Evolutionary conservation across 2,888 invertebrate genomes (phyloP).

Genomic region (Therioaphis trifolii): DNA sequence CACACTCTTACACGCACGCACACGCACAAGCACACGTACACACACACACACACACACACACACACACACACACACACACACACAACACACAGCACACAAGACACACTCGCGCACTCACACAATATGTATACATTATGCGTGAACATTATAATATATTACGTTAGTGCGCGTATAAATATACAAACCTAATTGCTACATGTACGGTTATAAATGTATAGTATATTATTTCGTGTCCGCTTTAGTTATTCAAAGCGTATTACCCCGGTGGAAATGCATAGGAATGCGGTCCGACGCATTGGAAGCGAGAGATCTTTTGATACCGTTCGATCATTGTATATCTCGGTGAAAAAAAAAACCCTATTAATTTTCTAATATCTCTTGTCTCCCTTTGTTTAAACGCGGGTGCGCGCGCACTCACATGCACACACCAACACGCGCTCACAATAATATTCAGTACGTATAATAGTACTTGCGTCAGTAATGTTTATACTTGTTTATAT

Average conservation of each 20-base stretch:
- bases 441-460: too few relatives aligned
- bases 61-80: too few relatives aligned
- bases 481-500: background rate
- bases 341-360: conserved; percentile 10
- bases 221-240: conserved; percentile 43
- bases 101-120: too few relatives aligned
- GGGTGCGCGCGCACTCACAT: background rate
- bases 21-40: too few relatives aligned
- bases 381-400: conserved; percentile 47
- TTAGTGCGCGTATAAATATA: background rate
- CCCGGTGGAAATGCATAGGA: conserved; percentile 35
- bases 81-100: too few relatives aligned
- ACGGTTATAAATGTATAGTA: conserved; percentile 36
- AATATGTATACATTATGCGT: too few relatives aligned
- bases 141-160: background rate
- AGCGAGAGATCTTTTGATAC: conserved; percentile 36
- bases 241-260: conserved; percentile 47
- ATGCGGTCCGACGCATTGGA: conserved; percentile 46
- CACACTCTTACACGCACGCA: too few relatives aligned
- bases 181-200: conserved; percentile 22
- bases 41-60: too few relatives aligned
- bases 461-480: too few relatives aligned
- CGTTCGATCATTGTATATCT: conserved; percentile 48
- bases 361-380: conserved; percentile 54
- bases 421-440: background rate